Base-by-base conservation (phyloP, 1,140 invertebrate species). In the Drosophila persimilis region DNA sequence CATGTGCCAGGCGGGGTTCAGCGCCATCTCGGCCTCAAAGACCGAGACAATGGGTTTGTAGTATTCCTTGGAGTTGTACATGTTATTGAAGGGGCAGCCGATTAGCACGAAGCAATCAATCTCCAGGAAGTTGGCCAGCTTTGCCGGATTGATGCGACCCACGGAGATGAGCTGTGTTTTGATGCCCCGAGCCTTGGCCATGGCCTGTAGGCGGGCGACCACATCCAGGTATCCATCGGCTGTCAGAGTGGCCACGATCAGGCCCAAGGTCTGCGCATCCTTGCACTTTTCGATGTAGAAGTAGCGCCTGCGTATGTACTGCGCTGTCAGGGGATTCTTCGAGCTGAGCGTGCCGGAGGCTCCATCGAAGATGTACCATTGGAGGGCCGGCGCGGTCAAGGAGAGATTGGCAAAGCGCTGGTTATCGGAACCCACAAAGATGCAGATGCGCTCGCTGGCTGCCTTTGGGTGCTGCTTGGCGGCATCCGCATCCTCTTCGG, bases 51-150 rank as follows among this genome's bases (percentile, higher is more conserved):
- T 94, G 5, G 98, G 97, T 81, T 96, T 96, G 60, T 96, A 96
- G 91, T 97, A 98, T 41, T 98, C 97, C 81, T 95, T 94, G 46
- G 94, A 95, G 84, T 97, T 95, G 73, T 97, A 95, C 47, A 98
- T 92, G 65, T 95, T 94, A 91, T 96, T 97, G 91, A 98, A 97
- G 13, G 97, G 94, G 92, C 98, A 99, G 0, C 97, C 95, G 72
- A 99, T 95, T 52, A 97, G 93, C 3, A 99, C 95, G 93, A 97
- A 99, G 48, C 96, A 94, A 91, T 99, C 97, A 53, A 98, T 95
- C 93, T 96, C 92, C 57, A 94, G 93, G 73, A 90, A 90, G 92
- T 99, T 99, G 0, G 97, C 97, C 58, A 99, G 92, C 92, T 99
- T 99, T 1, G 96, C 95, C 45, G 96, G 95, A 93, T 97, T 99